These are phyloP conservation scores for Orius insidiosus DNA, from an alignment of 1,140 invertebrate genomes.

Conservation along the genomic window DNA sequence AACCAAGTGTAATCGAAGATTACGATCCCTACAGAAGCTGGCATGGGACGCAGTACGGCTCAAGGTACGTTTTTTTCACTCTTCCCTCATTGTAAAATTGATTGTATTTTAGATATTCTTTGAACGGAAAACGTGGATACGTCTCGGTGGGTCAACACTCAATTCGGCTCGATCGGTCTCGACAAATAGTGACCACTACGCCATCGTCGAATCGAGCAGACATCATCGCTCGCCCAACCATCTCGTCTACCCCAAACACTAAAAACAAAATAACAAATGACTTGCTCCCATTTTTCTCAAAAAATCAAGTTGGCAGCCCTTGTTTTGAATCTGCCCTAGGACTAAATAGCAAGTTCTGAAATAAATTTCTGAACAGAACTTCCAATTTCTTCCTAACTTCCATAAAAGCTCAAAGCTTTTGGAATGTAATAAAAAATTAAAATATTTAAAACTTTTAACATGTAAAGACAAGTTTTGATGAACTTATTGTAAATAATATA, in stretches of 20 bases:
- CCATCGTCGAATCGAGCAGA: constrained; percentile 71
- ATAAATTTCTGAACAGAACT: no score
- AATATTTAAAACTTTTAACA: no score
- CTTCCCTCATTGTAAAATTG: neutral
- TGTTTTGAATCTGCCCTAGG: no score
- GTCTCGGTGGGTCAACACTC: constrained; percentile 67
- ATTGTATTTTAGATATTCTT: constrained; percentile 46
- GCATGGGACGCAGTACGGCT: constrained; percentile 84
- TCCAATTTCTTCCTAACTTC: no score
- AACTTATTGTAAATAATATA: no score
- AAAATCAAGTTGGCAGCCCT: no score
- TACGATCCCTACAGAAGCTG: constrained; percentile 88
- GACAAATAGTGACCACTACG: constrained; percentile 79
- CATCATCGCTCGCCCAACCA: constrained; percentile 23
- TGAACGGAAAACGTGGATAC: constrained; percentile 53
- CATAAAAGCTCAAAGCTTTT: no score
- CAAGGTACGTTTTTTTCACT: no score
- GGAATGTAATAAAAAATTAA: no score
- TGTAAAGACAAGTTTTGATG: no score
- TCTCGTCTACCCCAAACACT: constrained; percentile 7
- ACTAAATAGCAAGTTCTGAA: no score
- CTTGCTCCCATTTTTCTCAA: no score
- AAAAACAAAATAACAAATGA: neutral
- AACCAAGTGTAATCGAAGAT: constrained; percentile 86
- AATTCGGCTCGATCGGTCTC: constrained; percentile 69